Evolutionary conservation across 2,797 vertebrate genomes (phyloP), one percentile per base, ranked within the genome.

Genomic region (Balearica regulorum): DNA sequence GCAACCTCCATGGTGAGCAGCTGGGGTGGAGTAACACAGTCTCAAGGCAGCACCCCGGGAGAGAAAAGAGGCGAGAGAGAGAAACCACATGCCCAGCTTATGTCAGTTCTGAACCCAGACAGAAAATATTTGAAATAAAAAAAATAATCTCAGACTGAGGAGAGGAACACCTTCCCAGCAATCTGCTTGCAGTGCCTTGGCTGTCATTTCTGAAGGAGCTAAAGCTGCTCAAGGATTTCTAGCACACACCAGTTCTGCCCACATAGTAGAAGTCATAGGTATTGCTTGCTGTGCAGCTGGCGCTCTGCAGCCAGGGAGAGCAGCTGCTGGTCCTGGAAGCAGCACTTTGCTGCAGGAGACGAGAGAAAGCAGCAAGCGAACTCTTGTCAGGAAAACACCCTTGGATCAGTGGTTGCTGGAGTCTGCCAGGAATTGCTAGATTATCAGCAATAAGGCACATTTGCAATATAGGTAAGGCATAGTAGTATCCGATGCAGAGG

Each of bases 81-180:
- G 16, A 84, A 94, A 90, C 57, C 84, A 62, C 90, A 39, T 68
- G 68, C 37, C 71, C 86, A 75, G 95, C 48, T 94, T 83, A 92
- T 70, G 72, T 83, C 90, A 95, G 61, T 10, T 72, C 76, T 83
- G 69, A 93, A 92, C 35, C 75, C 83, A 89, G 90, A 35, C 57
- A 81, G 84, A 89, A 92, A 91, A 85, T 4, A 72, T 35, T 39
- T 61, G 43, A 62, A 83, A 78, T 28, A 19, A 73, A 28, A 75
- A 93, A 37, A 2, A 48, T 3, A 31, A 54, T 60, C 57, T 75
- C 78, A 62, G 75, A 22, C 58, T 37, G 43, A 51, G 41, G 82
- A 60, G 64, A 73, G 54, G 60, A 95, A 89, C 90, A 87, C 79
- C 93, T 81, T 81, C 69, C 49, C 75, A 64, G 84, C 83, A 85